Evolutionary conservation across 1,140 invertebrate species (phyloP), one percentile per base, ranked within the genome.

Genomic region (Papilio dardanus): DNA sequence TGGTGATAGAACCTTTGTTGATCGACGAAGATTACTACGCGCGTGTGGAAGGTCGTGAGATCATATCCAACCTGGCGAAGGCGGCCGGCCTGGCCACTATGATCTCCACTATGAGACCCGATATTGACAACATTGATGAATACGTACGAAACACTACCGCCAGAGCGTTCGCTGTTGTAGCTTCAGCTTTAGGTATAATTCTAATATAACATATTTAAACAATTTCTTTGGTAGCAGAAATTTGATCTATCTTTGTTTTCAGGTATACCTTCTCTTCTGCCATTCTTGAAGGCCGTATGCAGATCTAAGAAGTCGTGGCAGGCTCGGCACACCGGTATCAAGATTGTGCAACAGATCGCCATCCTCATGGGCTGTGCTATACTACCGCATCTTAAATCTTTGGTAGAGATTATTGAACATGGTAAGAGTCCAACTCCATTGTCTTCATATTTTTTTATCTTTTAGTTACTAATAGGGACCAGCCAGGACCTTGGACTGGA

Each of bases 1-100:
- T 99, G 0, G 99, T 99, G 1, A 99, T 99, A 92, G 99, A 99
- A 94, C 99, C 99, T 0, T 93, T 99, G 37, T 94, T 99, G 5
- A 99, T 99, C 91, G 99, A 99, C 92, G 99, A 99, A 95, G 99
- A 99, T 94, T 99, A 99, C 91, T 99, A 99, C 94, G 99, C 99
- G 50, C 96, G 99, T 89, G 99, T 99, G 5, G 99, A 99, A 94
- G 99, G 99, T 73, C 95, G 99, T 90, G 99, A 99, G 94, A 99
- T 99, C 78, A 99, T 99, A 86, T 99, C 99, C 0, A 99, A 99
- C 94, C 94, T 99, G 83, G 99, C 99, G 0, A 99, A 99, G 94
- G 99, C 99, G 21, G 99, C 99, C n/a, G 99, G 99, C 76, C 94
- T 99, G 31, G 99, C 99, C 0, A 99, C 99, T 8, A 99, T 99